phyloP scores from a whole-genome alignment of 2,888 invertebrate genomes.

The Megaustenia siamemsis region DNA sequence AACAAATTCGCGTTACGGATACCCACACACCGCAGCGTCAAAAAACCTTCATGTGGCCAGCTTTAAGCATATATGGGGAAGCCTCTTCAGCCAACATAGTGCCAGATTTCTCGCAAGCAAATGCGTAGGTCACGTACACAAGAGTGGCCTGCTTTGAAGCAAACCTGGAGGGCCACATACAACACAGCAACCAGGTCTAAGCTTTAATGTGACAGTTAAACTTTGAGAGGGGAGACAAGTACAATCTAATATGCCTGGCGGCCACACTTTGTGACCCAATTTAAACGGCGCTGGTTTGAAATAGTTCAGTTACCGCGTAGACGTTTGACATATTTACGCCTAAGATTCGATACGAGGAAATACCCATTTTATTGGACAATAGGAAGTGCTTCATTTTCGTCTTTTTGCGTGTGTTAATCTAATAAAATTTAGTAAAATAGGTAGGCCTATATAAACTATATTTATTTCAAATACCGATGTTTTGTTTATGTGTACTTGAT shows the following conservation, averaged over 20 bases:
- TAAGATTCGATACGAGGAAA: not conserved
- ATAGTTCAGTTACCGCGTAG: not conserved
- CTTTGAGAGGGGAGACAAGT: not conserved
- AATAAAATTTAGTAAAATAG: no score
- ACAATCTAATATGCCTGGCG: not conserved
- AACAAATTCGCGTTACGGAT: no score
- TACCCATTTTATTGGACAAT: not conserved
- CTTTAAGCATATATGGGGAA: no score
- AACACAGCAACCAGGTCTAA: not conserved
- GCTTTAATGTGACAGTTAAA: not conserved
- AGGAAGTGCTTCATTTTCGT: not conserved
- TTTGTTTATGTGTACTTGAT: no score
- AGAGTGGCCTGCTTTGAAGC: not conserved
- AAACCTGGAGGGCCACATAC: not conserved
- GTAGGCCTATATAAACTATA: no score
- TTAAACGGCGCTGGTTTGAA: not conserved
- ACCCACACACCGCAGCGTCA: no score
- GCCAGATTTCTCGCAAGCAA: not conserved
- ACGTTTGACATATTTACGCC: not conserved
- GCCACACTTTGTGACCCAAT: conserved; percentile 15
- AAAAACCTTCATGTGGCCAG: no score
- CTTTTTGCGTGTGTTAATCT: not conserved
- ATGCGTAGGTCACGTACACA: not conserved
- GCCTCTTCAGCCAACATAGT: no score
- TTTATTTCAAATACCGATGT: no score